These are phyloP conservation scores for Nixonia krombeini DNA, from an alignment of 1,140 invertebrate genomes.

Conservation along the genomic window DNA sequence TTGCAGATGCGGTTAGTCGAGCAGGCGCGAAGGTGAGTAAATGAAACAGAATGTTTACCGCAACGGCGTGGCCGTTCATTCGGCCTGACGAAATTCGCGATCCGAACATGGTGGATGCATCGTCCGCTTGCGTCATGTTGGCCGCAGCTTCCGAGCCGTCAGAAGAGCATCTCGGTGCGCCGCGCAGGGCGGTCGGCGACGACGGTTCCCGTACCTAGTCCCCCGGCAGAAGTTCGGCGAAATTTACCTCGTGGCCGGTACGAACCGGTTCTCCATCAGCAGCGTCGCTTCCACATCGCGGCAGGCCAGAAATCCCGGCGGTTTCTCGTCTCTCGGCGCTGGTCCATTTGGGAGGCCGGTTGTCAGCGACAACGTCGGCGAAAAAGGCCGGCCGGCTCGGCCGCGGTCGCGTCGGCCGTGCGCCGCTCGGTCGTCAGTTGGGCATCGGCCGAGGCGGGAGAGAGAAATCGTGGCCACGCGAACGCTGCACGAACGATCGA, in stretches of 20 bases:
- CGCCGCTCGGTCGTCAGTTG: too few species aligned
- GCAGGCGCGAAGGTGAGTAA: too few species aligned
- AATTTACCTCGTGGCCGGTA: neutral
- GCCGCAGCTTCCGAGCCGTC: neutral
- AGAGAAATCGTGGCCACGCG: too few species aligned
- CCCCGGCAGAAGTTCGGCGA: neutral
- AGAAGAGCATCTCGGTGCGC: neutral
- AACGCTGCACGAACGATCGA: neutral
- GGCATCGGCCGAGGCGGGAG: neutral
- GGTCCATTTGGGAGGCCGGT: neutral
- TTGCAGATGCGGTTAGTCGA: too few species aligned
- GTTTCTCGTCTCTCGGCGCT: neutral
- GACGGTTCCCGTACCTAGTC: too few species aligned
- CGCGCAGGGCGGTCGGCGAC: too few species aligned
- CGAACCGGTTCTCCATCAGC: constrained; percentile 8
- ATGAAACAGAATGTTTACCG: constrained; percentile 34
- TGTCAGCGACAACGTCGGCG: neutral
- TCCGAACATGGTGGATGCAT: constrained; percentile 22
- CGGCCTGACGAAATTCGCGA: constrained; percentile 30
- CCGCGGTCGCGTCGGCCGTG: too few species aligned
- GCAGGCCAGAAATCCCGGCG: constrained; percentile 1
- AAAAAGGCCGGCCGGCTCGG: too few species aligned
- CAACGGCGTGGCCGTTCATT: constrained; percentile 32
- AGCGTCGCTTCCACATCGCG: constrained; percentile 2
- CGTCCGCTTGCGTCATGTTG: constrained; percentile 36